These are phyloP conservation scores for Zaprionus nigranus DNA, from an alignment of 1,140 invertebrate genomes.

Conservation along the genomic window DNA sequence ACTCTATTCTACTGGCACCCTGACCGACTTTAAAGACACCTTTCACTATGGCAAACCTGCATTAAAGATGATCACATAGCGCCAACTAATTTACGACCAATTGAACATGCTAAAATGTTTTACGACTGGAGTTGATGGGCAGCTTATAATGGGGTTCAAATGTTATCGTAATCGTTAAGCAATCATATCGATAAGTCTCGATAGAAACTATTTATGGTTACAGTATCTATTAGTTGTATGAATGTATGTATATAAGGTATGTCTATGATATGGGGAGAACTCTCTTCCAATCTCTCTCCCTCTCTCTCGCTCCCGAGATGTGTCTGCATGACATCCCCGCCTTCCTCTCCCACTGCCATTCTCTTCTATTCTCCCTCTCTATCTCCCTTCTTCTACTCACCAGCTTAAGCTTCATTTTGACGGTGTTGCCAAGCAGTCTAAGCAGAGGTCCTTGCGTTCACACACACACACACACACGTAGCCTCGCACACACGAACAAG, in stretches of 20 bases:
- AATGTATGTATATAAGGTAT: too few species aligned
- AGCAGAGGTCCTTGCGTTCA: neutral
- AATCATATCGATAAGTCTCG: neutral
- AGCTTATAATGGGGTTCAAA: neutral
- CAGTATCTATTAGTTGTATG: neutral
- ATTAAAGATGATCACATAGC: neutral
- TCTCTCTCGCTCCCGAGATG: too few species aligned
- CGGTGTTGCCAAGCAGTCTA: neutral
- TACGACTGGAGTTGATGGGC: neutral
- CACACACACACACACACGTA: neutral
- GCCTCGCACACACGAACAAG: neutral
- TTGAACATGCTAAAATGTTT: neutral
- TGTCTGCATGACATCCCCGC: too few species aligned
- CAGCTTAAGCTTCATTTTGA: neutral
- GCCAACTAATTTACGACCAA: neutral
- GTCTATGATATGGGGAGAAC: too few species aligned
- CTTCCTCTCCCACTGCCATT: too few species aligned
- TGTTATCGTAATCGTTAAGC: neutral
- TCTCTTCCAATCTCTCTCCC: too few species aligned
- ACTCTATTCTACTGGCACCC: neutral
- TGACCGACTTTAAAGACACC: constrained; percentile 1
- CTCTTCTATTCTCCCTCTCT: too few species aligned
- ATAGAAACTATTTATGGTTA: neutral
- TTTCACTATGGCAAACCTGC: neutral
- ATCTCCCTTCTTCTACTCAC: neutral